Base-by-base conservation (phyloP, 2,888 invertebrate genomes). In the Penaeus monodon region DNA sequence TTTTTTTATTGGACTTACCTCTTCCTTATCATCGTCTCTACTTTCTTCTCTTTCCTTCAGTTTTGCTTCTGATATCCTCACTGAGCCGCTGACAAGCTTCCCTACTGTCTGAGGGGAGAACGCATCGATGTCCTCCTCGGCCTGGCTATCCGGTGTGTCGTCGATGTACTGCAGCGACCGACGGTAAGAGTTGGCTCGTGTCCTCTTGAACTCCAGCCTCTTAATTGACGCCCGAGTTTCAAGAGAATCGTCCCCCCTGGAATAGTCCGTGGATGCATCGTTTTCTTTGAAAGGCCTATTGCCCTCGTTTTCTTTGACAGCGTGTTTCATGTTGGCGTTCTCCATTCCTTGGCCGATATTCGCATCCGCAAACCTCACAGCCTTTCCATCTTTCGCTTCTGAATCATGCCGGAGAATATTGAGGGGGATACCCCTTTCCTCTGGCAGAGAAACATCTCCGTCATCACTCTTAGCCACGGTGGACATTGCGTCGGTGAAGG, bases 101-200 rank as follows among this genome's bases (percentile, higher is more conserved):
- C 84, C 84, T 24, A 84, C 84, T 6, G 57, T 84, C 68, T 84
- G 84, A 12, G 84, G 84, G 27, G 84, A 84, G 49, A 78, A 78
- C 29, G n/a, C 66, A 24, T 44, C 66, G 38, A 29, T 29, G 44
- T 84, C 84, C 22, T 84, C 84, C 68, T 84, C 84, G 49, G 78
- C 49, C 57, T 76, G 78, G 22, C 84, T 84, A 29, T 84, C 84
- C 14, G 84, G 84, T 44, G 84, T 84, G 33, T 84, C 84, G 57
- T 84, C 84, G 29, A 84, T 84, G 77, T 63, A 84, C 78, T 84
- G 84, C 8, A 84, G 77, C 27, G 84, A 84, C 7, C 78, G 64
- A 57, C 78, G 84, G 66, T 78, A 78, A 29, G 77, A 70, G 44
- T 70, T 65, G 17, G 33, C 33, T 10, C 73, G 73, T 20, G 77